Base-by-base conservation (phyloP, 2,113 vertebrate genomes). In the Perca flavescens region DNA sequence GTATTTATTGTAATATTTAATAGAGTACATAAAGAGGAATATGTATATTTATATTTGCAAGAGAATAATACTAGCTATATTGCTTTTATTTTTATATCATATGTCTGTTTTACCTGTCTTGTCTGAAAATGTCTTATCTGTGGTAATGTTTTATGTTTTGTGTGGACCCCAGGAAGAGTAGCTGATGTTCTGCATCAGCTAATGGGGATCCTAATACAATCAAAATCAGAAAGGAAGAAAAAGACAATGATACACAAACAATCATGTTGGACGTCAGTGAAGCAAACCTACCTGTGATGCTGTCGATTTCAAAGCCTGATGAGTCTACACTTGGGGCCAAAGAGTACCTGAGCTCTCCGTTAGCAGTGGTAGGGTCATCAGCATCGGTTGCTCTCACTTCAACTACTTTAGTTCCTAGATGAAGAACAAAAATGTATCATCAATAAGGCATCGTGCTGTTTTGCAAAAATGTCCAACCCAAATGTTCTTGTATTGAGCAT, bases 311-410 rank as follows among this genome's bases (percentile, higher is more conserved):
- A 70, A 99, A 99, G 31, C 95, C 71, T 4, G 83, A 79, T 0
- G 22, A 4, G 4, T 97, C 67, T 69, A 21, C 21, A 6, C 1
- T 87, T 25, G 80, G 80, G 74, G 92, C 88, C 77, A 99, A 66
- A 12, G 94, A 94, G 74, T 99, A 99, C 31, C 82, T 89, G 57
- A 99, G 92, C 0, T 91, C 92, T 82, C 96, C 94, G 0, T 99
- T 96, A 2, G 94, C 95, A 3, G 94, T 95, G 0, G 94, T 97
- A 28, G 97, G 96, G 72, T 99, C 98, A 34, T 99, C 98, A 19
- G 96, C 95, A 53, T 99, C 98, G 4, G 96, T 93, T 0, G 98
- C 98, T 13, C 62, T 96, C 83, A 98, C 95, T 53, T 74, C 92
- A 47, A 96, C 90, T 36, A 99, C 96, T 0, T 86, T 89, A 9